These are phyloP conservation scores for Psephotus haematonotus DNA, from an alignment of 2,113 vertebrate species.

Conservation along the genomic window DNA sequence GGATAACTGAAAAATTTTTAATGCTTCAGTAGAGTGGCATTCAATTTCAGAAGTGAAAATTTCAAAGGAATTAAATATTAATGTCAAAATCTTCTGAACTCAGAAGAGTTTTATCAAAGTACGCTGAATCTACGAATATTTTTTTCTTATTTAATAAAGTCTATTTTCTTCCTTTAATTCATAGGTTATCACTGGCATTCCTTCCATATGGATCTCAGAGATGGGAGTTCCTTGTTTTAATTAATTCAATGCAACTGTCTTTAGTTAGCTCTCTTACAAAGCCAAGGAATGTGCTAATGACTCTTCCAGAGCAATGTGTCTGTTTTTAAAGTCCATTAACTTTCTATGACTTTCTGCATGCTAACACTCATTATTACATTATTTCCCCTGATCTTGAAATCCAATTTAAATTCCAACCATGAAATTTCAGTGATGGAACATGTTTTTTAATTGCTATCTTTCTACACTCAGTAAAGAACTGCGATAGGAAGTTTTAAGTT, in stretches of 20 bases:
- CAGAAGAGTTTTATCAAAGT: neutral
- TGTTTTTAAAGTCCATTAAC: constrained; percentile 61
- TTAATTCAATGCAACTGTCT: constrained; percentile 39
- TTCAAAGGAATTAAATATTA: neutral
- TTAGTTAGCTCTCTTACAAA: constrained; percentile 9
- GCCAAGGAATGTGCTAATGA: constrained; percentile 42
- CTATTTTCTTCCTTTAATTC: neutral
- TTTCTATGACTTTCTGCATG: constrained; percentile 52
- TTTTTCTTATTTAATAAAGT: neutral
- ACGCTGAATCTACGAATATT: neutral
- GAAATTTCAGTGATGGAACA: constrained; percentile 9
- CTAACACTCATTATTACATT: constrained; percentile 48
- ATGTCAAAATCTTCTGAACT: neutral
- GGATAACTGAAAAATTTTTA: neutral
- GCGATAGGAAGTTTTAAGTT: neutral
- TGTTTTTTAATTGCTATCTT: constrained; percentile 30
- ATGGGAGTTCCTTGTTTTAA: constrained; percentile 15
- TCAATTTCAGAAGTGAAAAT: neutral
- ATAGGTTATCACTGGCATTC: neutral
- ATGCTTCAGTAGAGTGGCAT: neutral
- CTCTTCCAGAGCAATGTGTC: constrained; percentile 45
- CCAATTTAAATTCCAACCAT: constrained; percentile 58
- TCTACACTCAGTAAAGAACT: neutral
- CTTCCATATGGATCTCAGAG: neutral
- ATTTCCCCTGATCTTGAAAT: constrained; percentile 55